A percentile compares a stretch with the other conserved stretches of the same genome.
Conservation (phyloP, 2,797 vertebrate genomes). For the Australoheros facetus region DNA sequence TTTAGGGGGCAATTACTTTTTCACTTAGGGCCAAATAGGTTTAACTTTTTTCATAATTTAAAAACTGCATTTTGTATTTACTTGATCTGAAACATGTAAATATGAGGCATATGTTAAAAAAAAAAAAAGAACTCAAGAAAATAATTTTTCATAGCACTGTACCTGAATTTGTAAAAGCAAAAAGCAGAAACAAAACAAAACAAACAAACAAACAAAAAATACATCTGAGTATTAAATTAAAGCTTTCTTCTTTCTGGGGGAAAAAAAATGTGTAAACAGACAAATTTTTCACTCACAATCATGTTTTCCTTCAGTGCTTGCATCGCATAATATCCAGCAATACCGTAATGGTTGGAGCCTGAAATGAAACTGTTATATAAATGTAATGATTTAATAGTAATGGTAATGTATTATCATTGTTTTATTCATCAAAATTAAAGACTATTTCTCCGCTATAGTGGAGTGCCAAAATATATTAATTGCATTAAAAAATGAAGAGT, state of each 20-base stretch:
- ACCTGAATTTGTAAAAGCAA: not conserved
- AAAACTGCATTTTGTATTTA: too few relatives aligned
- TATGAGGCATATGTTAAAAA: too few relatives aligned
- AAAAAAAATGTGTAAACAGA: not conserved
- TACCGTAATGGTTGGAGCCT: slow-evolving; percentile 85
- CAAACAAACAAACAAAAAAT: too few relatives aligned
- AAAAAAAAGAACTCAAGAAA: too few relatives aligned
- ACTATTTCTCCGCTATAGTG: not conserved
- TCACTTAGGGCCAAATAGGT: too few relatives aligned
- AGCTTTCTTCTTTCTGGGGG: not conserved
- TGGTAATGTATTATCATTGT: not conserved
- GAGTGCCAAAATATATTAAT: not conserved
- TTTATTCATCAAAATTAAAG: not conserved
- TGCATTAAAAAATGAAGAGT: not conserved
- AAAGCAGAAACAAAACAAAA: too few relatives aligned
- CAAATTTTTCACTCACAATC: slow-evolving; percentile 74
- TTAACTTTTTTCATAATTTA: too few relatives aligned
- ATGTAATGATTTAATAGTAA: not conserved
- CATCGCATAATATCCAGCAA: slow-evolving; percentile 81
- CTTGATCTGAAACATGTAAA: too few relatives aligned
- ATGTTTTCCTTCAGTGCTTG: slow-evolving; percentile 81
- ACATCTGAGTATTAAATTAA: not conserved
- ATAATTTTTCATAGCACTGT: too few relatives aligned
- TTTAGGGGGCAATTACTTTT: too few relatives aligned
- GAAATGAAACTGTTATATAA: not conserved